Percentiles rank a stretch among this genome's conserved stretches.
phyloP scores from a whole-genome alignment of 2,888 invertebrate species.

The Leptopilina myrica region DNA sequence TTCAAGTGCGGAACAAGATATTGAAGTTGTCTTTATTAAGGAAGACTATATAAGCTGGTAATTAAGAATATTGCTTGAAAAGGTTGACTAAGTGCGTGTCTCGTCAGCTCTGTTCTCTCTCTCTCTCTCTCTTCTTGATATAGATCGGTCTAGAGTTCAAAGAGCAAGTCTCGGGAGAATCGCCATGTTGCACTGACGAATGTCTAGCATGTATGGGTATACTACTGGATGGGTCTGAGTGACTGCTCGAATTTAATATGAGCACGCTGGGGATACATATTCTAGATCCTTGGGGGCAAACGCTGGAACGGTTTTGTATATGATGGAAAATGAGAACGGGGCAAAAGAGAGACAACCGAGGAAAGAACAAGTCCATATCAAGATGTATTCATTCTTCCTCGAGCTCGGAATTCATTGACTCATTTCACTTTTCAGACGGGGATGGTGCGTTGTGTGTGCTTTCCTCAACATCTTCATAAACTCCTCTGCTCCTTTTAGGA shows the following conservation, averaged over 20 bases:
- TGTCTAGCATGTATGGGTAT: slow-evolving; percentile 42
- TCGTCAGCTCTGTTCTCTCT: slow-evolving; percentile 17
- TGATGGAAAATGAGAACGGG: slow-evolving; percentile 30
- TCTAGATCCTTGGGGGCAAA: slow-evolving; percentile 24
- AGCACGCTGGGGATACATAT: slow-evolving; percentile 14
- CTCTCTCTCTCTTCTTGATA: slow-evolving; percentile 26
- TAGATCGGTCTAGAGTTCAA: slow-evolving; percentile 48
- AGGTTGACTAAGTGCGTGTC: slow-evolving; percentile 2
- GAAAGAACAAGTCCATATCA: slow-evolving; percentile 17
- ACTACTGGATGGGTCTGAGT: slow-evolving; percentile 40
- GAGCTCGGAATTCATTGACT: neutral
- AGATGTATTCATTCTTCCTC: neutral
- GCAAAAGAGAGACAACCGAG: slow-evolving; percentile 18
- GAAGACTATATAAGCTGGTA: neutral
- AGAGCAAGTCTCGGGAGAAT: slow-evolving; percentile 46
- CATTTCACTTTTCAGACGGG: neutral
- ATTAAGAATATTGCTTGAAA: slow-evolving; percentile 25
- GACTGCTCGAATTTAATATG: slow-evolving; percentile 49
- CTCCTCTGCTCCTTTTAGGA: no score
- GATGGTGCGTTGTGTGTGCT: no score
- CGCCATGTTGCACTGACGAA: slow-evolving; percentile 39
- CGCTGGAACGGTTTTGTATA: slow-evolving; percentile 28
- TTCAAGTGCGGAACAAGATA: neutral
- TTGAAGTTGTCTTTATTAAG: neutral
- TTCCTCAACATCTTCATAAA: no score